Base-by-base conservation (phyloP, 2,888 invertebrate genomes). In the Drosophila limbata region DNA sequence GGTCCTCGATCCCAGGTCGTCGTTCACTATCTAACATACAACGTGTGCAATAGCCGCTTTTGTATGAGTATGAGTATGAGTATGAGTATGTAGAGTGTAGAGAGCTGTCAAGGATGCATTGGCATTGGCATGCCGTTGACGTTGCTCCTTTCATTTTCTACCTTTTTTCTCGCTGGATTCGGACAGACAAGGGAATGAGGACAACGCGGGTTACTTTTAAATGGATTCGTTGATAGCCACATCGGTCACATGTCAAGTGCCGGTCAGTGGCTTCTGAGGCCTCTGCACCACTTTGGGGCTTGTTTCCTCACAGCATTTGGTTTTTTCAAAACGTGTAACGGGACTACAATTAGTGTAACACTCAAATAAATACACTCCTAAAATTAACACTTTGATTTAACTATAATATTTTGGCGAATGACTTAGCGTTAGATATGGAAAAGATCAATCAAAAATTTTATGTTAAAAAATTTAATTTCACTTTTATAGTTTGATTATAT, bases 181-280 rank as follows among this genome's bases (percentile, higher is more conserved):
- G 9, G 39, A 37, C 47, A 40, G 31, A 57, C 33, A 42, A 11
- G 13, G 3, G 15, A 21, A 25, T 45, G 52, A 10, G 35, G 44
- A 51, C 57, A 42, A 52, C 11, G 63, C 51, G 65, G 45, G 63
- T 69, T 59, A 64, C 63, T 67, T 79, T 83, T 57, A 78, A 87
- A 84, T 84, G 76, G 73, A 83, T 75, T 88, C 75, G 79, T 65
- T 84, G 85, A 81, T 77, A 74, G 73, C 72, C 80, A 59, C 71
- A 80, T 80, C 74, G 86, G 84, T 83, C 88, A 83, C 77, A 88
- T 85, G 88, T 86, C 84, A 84, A 84, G 84, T 78, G 80, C 60
- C 69, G 72, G 67, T 53, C 69, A 76, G 76, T 83, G 73, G 68
- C 72, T 25, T 25, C 25, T 69, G 67, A 59, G 72, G 69, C 66